Base-by-base conservation (phyloP, 2,888 invertebrate genomes). In the Cheilosia soror region DNA sequence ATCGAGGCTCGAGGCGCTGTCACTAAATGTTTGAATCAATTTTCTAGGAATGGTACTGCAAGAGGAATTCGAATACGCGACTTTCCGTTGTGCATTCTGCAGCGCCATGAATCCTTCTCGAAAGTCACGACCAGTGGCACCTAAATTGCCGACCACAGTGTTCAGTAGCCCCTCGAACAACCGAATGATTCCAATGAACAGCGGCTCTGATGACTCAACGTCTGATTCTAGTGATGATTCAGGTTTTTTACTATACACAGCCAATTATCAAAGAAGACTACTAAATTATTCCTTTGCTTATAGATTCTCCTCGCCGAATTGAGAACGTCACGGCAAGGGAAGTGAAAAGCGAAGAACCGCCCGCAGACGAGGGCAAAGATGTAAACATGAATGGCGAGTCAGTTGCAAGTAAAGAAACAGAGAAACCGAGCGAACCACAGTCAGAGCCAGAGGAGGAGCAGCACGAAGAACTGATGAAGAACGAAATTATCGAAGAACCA, bases 11-110 rank as follows among this genome's bases (percentile, higher is more conserved):
- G 7, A 11, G 73, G 58, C 5, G 2, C 7, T 42, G 20, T 27
- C 20, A 11, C 20, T 31, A 6, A 6, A 29, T 25, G 20, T 9
- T 51, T 7, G 40, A 27, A 31, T 31, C 31, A 5, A 9, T 27
- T 60, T 20, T n/a, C 66, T 69, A 95, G 95, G 95, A 63, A 95
- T 96, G 96, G 94, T 95, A 76, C 93, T 95, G 88, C 93, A 93
- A 62, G 95, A 96, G 88, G 95, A 95, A 89, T 96, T 94, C 88
- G 96, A 96, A 83, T 96, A 94, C 90, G 93, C 95, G 85, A 96
- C 97, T 57, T 99, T 97, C 92, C 94, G 95, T 65, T 99, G 99
- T 92, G 97, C 97, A 88, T 98, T 98, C 93, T 99, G 99, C 92
- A 95, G 95, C 78, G 93, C 94, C 40, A 93, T 96, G 90, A 98